Evolutionary conservation across 2,888 invertebrate genomes (phyloP).

Genomic region (Thalpophila matura): DNA sequence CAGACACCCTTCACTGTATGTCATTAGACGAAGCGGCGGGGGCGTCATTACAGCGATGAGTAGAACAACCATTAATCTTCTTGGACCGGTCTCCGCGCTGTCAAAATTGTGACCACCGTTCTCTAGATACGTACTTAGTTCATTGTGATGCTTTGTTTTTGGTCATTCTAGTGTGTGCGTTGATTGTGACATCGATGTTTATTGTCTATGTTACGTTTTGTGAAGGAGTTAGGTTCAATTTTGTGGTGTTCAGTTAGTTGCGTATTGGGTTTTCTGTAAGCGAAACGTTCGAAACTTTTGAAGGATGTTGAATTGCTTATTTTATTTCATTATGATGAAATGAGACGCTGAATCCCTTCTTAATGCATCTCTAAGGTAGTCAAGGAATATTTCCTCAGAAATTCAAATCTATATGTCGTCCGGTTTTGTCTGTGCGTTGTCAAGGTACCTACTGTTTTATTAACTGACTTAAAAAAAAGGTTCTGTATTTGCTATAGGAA

Average conservation of each 20-base stretch:
- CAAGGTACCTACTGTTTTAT: too few relatives aligned
- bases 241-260: background rate
- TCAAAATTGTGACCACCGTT: slow-evolving; percentile 89
- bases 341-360: too few relatives aligned
- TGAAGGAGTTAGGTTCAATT: background rate
- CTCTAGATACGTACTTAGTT: slow-evolving; percentile 65
- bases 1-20: slow-evolving; percentile 81
- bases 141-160: slow-evolving; percentile 69
- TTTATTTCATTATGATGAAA: too few relatives aligned
- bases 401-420: too few relatives aligned
- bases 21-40: slow-evolving; percentile 87
- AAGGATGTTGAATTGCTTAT: too few relatives aligned
- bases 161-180: slow-evolving; percentile 51
- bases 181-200: slow-evolving; percentile 46
- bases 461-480: too few relatives aligned
- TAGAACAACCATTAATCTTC: slow-evolving; percentile 89
- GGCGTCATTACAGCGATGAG: slow-evolving; percentile 90
- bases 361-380: too few relatives aligned
- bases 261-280: too few relatives aligned
- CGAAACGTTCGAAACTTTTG: too few relatives aligned
- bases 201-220: slow-evolving; percentile 21
- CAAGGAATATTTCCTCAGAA: too few relatives aligned
- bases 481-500: too few relatives aligned
- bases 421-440: too few relatives aligned
- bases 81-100: slow-evolving; percentile 86